Conservation (phyloP, 1,140 invertebrate species). For the Listronotus oregonensis region DNA sequence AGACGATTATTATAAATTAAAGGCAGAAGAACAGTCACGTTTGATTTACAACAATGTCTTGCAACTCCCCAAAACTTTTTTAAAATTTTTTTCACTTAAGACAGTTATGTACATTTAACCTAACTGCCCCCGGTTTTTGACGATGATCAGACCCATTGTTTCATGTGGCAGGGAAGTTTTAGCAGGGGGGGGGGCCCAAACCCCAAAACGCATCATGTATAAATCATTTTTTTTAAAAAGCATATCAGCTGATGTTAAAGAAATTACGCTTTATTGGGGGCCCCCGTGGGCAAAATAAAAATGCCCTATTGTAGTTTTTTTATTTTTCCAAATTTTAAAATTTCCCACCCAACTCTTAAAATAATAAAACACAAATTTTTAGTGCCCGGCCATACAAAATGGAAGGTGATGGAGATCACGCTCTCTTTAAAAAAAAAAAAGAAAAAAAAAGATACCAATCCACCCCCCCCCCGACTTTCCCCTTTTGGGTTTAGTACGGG, state of each 20-base stretch:
- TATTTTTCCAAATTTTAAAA: conserved; percentile 31
- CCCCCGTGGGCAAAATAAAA: conserved; percentile 53
- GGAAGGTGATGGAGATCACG: conserved; percentile 26
- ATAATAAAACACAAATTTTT: conserved; percentile 33
- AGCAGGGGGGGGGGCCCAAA: conserved; percentile 48
- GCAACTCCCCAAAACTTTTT: background rate
- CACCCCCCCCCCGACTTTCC: conserved; percentile 21
- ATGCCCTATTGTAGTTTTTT: conserved; percentile 44
- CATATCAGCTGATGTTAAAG: conserved; percentile 30
- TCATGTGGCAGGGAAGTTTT: conserved; percentile 53
- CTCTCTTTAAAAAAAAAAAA: conserved; percentile 24
- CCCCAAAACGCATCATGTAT: conserved; percentile 50
- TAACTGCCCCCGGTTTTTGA: conserved; percentile 51
- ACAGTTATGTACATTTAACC: conserved; percentile 54
- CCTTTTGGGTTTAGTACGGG: conserved; percentile 11
- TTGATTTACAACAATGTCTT: conserved; percentile 10
- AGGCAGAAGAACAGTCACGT: conserved; percentile 4
- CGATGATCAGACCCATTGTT: conserved; percentile 41
- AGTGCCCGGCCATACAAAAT: conserved; percentile 22
- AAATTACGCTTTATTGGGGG: conserved; percentile 50
- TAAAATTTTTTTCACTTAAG: conserved; percentile 44
- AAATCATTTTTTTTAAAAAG: conserved; percentile 40
- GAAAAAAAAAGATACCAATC: conserved; percentile 16
- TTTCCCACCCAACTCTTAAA: conserved; percentile 18
- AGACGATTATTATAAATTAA: background rate